Conservation (phyloP, 1,140 invertebrate genomes). For the Papilio machaon region DNA sequence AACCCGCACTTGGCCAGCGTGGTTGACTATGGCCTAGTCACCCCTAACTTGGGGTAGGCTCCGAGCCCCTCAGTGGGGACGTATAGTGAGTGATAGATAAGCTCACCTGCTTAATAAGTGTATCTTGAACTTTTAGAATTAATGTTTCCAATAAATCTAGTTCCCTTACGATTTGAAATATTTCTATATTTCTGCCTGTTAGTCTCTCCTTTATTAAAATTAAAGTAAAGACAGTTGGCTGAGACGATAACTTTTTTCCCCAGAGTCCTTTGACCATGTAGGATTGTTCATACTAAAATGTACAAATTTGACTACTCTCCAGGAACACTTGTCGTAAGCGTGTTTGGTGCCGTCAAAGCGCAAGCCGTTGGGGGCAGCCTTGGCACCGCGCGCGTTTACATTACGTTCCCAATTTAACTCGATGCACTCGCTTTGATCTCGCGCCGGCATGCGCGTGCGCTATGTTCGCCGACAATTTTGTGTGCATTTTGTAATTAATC, state of each 20-base stretch:
- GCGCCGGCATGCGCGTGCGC: conserved; percentile 42
- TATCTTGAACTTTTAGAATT: neutral
- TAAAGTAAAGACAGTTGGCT: too few species aligned
- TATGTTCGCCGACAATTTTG: conserved; percentile 38
- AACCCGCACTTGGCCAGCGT: too few species aligned
- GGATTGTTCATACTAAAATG: neutral
- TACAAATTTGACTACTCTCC: neutral
- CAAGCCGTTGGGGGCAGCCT: conserved; percentile 54
- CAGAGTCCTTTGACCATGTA: neutral
- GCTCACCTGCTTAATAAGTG: neutral
- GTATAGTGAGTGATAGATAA: too few species aligned
- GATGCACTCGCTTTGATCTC: conserved; percentile 61
- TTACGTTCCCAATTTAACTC: conserved; percentile 66
- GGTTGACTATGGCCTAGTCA: too few species aligned
- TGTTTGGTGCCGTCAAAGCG: conserved; percentile 44
- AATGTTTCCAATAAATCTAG: too few species aligned
- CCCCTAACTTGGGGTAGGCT: too few species aligned
- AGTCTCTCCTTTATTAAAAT: too few species aligned
- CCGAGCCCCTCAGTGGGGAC: neutral
- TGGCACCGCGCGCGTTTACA: conserved; percentile 57
- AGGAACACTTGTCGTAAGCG: conserved; percentile 27
- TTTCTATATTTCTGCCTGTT: neutral
- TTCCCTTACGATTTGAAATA: too few species aligned
- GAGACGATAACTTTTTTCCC: too few species aligned
- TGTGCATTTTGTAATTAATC: conserved; percentile 30